Evolutionary conservation across 2,888 invertebrate genomes (phyloP).

Genomic region (Eristalis pertinax): DNA sequence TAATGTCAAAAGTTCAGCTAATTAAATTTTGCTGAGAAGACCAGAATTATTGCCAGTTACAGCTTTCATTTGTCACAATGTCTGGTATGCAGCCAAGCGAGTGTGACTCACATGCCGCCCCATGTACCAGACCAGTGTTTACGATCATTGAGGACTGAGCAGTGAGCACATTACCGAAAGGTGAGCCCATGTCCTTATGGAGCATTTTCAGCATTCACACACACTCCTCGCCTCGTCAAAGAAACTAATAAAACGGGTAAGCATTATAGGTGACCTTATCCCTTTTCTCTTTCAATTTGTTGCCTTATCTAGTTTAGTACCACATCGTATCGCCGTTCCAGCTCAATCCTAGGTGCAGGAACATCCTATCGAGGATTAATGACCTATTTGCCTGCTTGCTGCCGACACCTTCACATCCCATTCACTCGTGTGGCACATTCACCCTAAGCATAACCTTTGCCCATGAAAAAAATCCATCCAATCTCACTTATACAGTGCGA

Average conservation of each 20-base stretch:
- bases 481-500: conserved; percentile 13
- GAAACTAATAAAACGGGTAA: neutral
- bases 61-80: neutral
- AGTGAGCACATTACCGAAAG: neutral
- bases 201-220: neutral
- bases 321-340: neutral
- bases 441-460: conserved; percentile 21
- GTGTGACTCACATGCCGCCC: neutral
- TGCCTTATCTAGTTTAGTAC: conserved; percentile 26
- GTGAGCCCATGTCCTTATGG: neutral
- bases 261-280: neutral
- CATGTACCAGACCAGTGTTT: neutral
- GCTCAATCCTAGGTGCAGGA: neutral
- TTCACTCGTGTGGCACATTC: conserved; percentile 10
- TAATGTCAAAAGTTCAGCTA: no score
- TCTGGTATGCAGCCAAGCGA: neutral
- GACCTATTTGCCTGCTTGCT: conserved; percentile 21
- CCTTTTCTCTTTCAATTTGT: conserved; percentile 18
- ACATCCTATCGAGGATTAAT: conserved; percentile 35
- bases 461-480: conserved; percentile 34
- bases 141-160: neutral
- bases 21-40: neutral
- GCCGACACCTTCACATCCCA: neutral
- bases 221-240: neutral
- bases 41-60: neutral